Evolutionary conservation across 2,888 invertebrate genomes (phyloP).

Genomic region (Lamellibrachia satsuma): DNA sequence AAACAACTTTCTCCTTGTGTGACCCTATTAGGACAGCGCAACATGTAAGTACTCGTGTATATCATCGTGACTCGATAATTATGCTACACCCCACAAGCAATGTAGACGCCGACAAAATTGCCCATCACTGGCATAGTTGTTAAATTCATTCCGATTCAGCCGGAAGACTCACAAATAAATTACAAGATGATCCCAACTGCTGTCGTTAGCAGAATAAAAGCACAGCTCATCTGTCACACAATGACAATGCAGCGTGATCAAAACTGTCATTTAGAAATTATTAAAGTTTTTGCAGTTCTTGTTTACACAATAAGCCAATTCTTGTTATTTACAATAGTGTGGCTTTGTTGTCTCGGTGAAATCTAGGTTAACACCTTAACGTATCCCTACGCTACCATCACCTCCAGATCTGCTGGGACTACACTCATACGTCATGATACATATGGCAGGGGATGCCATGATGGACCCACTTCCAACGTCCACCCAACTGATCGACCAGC

Average conservation of each 20-base stretch:
- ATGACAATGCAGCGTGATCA: background rate
- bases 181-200: background rate
- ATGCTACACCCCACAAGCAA: background rate
- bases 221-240: background rate
- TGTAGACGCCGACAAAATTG: background rate
- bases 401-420: background rate
- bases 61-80: background rate
- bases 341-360: background rate
- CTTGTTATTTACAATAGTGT: background rate
- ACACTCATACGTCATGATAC: background rate
- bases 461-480: background rate
- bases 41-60: background rate
- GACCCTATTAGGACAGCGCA: background rate
- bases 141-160: background rate
- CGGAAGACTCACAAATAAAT: background rate
- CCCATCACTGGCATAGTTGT: background rate
- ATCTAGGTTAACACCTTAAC: background rate
- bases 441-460: background rate
- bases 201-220: background rate
- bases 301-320: background rate
- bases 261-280: background rate
- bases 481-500: background rate
- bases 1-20: background rate
- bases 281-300: background rate
- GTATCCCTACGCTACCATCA: background rate